These are phyloP conservation scores for Pristionchus fissidentatus DNA, from an alignment of 2,888 invertebrate species.

Conservation along the genomic window DNA sequence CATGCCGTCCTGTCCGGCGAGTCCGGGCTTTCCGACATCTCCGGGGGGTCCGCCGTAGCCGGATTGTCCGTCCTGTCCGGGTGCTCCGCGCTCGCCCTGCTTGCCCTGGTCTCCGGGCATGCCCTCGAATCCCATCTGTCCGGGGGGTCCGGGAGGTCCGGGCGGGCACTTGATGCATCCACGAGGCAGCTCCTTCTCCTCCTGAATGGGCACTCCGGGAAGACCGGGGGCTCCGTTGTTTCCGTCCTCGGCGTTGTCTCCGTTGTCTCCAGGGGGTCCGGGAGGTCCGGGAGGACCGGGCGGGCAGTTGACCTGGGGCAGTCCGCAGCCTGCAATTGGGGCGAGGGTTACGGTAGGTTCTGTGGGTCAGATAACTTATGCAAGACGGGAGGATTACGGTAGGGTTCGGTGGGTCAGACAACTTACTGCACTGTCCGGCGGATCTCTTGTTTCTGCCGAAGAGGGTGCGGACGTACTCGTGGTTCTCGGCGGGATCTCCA, in stretches of 20 bases:
- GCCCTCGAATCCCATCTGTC: slow-evolving; percentile 56
- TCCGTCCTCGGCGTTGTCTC: slow-evolving; percentile 66
- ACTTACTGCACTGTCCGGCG: slow-evolving; percentile 59
- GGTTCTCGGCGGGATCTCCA: slow-evolving; percentile 61
- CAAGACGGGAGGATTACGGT: not conserved
- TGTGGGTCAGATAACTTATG: no score
- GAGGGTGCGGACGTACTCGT: slow-evolving; percentile 58
- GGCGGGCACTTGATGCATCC: slow-evolving; percentile 68
- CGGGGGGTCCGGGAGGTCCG: slow-evolving; percentile 62
- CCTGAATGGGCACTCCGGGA: slow-evolving; percentile 62
- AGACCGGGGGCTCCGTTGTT: slow-evolving; percentile 66
- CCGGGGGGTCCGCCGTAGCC: slow-evolving; percentile 52
- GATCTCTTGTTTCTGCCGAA: slow-evolving; percentile 66
- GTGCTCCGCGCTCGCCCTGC: slow-evolving; percentile 62
- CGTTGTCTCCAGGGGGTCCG: slow-evolving; percentile 66
- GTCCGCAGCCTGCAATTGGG: slow-evolving; percentile 58
- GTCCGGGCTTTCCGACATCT: slow-evolving; percentile 50
- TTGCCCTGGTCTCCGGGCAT: slow-evolving; percentile 63
- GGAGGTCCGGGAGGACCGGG: slow-evolving; percentile 67
- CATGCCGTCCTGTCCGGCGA: slow-evolving; percentile 53
- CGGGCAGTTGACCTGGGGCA: slow-evolving; percentile 64
- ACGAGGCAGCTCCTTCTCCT: slow-evolving; percentile 60
- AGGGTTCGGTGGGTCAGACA: not conserved
- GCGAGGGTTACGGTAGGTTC: not conserved
- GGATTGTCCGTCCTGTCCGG: slow-evolving; percentile 63